Percentiles rank a stretch among this genome's conserved stretches.
phyloP scores from a whole-genome alignment of 2,113 vertebrate genomes.

The Larimichthys polyactis region DNA sequence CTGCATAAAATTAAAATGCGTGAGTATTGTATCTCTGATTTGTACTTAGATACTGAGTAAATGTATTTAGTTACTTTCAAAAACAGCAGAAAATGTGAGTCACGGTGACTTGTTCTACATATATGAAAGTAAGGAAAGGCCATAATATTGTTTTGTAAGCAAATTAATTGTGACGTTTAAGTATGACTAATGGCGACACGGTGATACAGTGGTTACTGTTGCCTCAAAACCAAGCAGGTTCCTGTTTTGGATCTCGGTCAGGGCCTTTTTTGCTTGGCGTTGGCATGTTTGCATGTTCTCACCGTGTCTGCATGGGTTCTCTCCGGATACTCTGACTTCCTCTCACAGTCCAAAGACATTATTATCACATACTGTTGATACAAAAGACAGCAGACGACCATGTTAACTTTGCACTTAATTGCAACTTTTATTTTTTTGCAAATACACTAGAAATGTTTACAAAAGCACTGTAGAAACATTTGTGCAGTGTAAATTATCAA shows the following conservation, averaged over 20 bases:
- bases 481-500: conserved; percentile 89
- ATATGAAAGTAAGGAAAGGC: not conserved
- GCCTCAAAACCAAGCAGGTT: too few species aligned
- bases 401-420: conserved; percentile 64
- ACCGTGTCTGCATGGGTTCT: too few species aligned
- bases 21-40: too few species aligned
- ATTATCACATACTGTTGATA: not conserved
- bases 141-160: not conserved
- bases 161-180: not conserved
- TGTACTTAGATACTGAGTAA: not conserved
- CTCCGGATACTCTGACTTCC: too few species aligned
- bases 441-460: conserved; percentile 90
- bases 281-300: too few species aligned
- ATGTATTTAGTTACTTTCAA: not conserved
- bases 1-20: not conserved
- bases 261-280: too few species aligned
- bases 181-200: too few species aligned
- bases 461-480: conserved; percentile 88
- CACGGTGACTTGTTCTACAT: not conserved
- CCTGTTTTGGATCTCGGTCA: too few species aligned
- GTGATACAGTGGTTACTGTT: too few species aligned
- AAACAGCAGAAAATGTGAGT: not conserved
- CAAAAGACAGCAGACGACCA: conserved; percentile 21
- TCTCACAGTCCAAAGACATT: not conserved
- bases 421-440: conserved; percentile 84